phyloP scores from a whole-genome alignment of 1,140 invertebrate species.

The Aradophagus sp. region DNA sequence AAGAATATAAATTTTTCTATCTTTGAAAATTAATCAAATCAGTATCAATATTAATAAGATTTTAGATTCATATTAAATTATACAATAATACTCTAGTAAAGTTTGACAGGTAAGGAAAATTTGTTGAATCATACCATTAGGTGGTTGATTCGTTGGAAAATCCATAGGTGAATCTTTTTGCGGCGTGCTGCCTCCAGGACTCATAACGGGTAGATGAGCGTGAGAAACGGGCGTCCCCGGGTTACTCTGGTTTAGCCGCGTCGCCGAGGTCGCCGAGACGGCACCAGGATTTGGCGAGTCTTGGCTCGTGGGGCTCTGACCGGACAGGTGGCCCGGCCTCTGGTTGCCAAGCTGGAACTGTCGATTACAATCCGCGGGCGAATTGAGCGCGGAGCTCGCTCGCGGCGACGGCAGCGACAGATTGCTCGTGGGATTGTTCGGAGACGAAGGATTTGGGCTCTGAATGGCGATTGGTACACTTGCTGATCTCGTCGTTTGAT shows the following conservation, averaged over 20 bases:
- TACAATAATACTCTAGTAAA: too few relatives aligned
- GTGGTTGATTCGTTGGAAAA: slow-evolving; percentile 68
- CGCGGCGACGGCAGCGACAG: slow-evolving; percentile 82
- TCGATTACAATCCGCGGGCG: slow-evolving; percentile 79
- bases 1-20: too few relatives aligned
- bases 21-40: too few relatives aligned
- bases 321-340: slow-evolving; percentile 75
- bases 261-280: slow-evolving; percentile 69
- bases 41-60: too few relatives aligned
- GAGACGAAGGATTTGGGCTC: slow-evolving; percentile 82
- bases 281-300: slow-evolving; percentile 75
- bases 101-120: too few relatives aligned
- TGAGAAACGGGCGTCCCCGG: slow-evolving; percentile 83
- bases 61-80: too few relatives aligned
- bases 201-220: slow-evolving; percentile 77
- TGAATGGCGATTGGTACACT: slow-evolving; percentile 87
- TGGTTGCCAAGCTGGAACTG: slow-evolving; percentile 74
- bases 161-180: slow-evolving; percentile 70
- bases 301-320: slow-evolving; percentile 80
- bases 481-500: slow-evolving; percentile 86
- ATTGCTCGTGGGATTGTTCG: slow-evolving; percentile 82
- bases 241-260: slow-evolving; percentile 79
- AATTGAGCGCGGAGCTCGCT: slow-evolving; percentile 81
- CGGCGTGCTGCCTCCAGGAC: slow-evolving; percentile 69
- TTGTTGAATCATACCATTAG: slow-evolving; percentile 67